Evolutionary conservation across 2,888 invertebrate genomes (phyloP).

Genomic region (Pheosia gnoma): DNA sequence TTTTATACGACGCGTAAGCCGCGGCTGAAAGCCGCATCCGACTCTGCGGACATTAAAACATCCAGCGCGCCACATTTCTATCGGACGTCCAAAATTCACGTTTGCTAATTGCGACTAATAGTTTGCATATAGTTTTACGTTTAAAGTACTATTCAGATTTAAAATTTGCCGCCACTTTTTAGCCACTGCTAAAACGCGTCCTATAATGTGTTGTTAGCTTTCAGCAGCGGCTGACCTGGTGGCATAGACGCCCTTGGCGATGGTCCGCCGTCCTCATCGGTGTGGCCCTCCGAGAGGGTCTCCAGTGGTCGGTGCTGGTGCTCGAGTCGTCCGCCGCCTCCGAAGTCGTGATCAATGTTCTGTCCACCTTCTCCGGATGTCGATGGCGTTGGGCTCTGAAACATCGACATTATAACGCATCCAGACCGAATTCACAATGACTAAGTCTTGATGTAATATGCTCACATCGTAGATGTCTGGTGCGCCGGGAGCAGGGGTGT

Average conservation of each 20-base stretch:
- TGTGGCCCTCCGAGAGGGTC: constrained; percentile 66
- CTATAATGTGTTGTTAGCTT: too few relatives aligned
- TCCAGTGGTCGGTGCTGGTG: constrained; percentile 59
- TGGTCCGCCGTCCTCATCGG: constrained; percentile 62
- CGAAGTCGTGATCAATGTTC: constrained; percentile 10
- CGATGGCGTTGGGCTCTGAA: constrained; percentile 70
- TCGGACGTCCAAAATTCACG: too few relatives aligned
- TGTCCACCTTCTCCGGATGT: constrained; percentile 51
- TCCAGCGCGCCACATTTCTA: too few relatives aligned
- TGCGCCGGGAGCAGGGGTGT: constrained; percentile 35
- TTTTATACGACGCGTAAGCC: too few relatives aligned
- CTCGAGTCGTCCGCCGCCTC: constrained; percentile 26
- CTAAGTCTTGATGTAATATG: constrained; percentile 8
- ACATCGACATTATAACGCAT: background rate
- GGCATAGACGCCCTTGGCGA: constrained; percentile 62
- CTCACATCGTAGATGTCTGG: constrained; percentile 64
- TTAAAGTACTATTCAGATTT: too few relatives aligned
- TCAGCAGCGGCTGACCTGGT: constrained; percentile 41
- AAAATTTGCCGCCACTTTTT: too few relatives aligned
- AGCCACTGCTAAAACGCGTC: too few relatives aligned
- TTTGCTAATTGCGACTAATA: too few relatives aligned
- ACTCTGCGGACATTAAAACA: too few relatives aligned
- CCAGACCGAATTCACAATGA: background rate
- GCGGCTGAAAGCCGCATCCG: too few relatives aligned
- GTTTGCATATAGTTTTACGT: too few relatives aligned